Conservation (phyloP, 2,797 vertebrate genomes). For the Pseudotriccus pelzelni region DNA sequence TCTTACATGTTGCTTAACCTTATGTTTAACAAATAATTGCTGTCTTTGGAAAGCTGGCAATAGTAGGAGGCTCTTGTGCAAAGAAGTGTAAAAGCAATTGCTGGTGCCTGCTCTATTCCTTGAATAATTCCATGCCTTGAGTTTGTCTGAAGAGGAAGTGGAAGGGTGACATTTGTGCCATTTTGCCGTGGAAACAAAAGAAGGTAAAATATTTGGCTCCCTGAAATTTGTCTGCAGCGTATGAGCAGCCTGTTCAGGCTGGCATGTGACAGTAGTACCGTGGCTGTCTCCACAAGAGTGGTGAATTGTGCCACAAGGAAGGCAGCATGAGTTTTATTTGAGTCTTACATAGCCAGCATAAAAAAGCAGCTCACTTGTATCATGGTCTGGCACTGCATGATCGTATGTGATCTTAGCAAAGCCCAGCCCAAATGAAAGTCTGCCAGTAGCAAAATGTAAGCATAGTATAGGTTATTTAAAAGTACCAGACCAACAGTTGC, state of each 20-base stretch:
- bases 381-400: neutral
- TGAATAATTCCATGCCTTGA: neutral
- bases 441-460: neutral
- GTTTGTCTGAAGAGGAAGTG: neutral
- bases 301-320: neutral
- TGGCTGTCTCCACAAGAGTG: neutral
- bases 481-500: neutral
- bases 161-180: neutral
- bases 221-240: neutral
- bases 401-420: neutral
- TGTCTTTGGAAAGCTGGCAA: neutral
- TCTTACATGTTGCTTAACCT: neutral
- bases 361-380: neutral
- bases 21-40: neutral
- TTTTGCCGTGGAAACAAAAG: neutral
- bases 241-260: neutral
- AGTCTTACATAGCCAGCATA: neutral
- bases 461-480: neutral
- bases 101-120: neutral
- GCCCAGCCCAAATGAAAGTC: neutral
- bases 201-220: neutral
- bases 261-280: neutral
- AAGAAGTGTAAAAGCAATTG: neutral
- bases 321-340: neutral
- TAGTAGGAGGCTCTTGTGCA: neutral